Evolutionary conservation across 2,888 invertebrate genomes (phyloP).

Genomic region (Amiota mariae): DNA sequence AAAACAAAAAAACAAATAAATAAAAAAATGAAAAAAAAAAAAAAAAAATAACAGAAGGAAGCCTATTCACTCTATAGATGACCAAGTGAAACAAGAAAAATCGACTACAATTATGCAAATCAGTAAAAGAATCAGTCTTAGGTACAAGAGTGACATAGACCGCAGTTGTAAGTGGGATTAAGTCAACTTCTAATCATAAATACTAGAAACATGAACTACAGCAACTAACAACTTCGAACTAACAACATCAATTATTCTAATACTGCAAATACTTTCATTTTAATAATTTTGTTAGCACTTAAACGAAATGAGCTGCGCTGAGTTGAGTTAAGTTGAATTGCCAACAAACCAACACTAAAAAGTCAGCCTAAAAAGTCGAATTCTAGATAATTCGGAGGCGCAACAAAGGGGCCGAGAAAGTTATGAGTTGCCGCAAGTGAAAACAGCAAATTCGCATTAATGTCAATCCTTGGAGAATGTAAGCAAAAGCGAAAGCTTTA

Average conservation of each 20-base stretch:
- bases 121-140: background rate
- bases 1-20: too few relatives aligned
- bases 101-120: slow-evolving; percentile 16
- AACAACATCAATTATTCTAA: background rate
- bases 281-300: slow-evolving; percentile 48
- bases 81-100: background rate
- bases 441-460: slow-evolving; percentile 2
- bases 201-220: background rate
- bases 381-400: slow-evolving; percentile 50
- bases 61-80: background rate
- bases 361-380: slow-evolving; percentile 24
- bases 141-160: background rate
- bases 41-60: background rate
- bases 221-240: background rate
- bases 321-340: slow-evolving; percentile 26
- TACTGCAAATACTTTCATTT: slow-evolving; percentile 6
- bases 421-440: slow-evolving; percentile 7
- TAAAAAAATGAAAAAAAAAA: too few relatives aligned
- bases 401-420: background rate
- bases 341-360: slow-evolving; percentile 16
- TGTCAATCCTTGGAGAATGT: slow-evolving; percentile 11
- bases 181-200: background rate
- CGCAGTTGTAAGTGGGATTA: background rate
- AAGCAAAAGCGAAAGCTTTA: background rate
- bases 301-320: slow-evolving; percentile 47